These are phyloP conservation scores for Aptenodytes forsteri DNA, from an alignment of 2,113 vertebrate genomes.

Conservation along the genomic window DNA sequence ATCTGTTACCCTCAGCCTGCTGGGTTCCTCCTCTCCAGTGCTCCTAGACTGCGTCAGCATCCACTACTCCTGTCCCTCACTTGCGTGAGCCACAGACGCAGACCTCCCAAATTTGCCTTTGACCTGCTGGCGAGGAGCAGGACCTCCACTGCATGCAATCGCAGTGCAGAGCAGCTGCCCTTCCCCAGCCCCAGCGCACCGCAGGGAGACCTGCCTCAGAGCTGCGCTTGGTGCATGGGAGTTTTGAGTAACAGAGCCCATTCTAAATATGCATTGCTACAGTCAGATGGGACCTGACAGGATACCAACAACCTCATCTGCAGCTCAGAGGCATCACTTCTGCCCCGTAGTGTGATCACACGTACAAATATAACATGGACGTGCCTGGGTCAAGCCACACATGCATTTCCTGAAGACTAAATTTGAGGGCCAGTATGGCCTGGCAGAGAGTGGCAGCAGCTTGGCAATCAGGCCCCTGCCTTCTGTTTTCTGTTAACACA, in stretches of 20 bases:
- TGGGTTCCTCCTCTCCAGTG: background rate
- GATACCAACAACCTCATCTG: background rate
- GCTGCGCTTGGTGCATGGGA: fast-evolving
- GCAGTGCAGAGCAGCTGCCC: background rate
- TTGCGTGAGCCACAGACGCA: background rate
- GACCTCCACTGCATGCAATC: fast-evolving
- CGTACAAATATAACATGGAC: background rate
- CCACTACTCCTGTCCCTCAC: background rate
- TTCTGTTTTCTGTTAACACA: background rate
- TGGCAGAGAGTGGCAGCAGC: background rate
- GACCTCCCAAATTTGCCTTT: background rate
- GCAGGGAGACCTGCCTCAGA: background rate
- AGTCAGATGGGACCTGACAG: background rate
- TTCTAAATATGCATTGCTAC: background rate
- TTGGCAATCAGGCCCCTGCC: background rate
- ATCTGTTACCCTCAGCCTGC: background rate
- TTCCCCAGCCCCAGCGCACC: fast-evolving
- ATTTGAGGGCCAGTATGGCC: background rate
- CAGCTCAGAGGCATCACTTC: background rate
- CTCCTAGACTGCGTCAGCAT: background rate
- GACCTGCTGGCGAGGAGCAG: background rate
- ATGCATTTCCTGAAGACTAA: background rate
- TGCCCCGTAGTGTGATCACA: background rate
- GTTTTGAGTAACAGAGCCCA: background rate
- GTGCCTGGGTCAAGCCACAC: background rate